A percentile compares a stretch with the other conserved stretches of the same genome.
Conservation (phyloP, 2,113 vertebrate genomes). For the Orcinus orca region DNA sequence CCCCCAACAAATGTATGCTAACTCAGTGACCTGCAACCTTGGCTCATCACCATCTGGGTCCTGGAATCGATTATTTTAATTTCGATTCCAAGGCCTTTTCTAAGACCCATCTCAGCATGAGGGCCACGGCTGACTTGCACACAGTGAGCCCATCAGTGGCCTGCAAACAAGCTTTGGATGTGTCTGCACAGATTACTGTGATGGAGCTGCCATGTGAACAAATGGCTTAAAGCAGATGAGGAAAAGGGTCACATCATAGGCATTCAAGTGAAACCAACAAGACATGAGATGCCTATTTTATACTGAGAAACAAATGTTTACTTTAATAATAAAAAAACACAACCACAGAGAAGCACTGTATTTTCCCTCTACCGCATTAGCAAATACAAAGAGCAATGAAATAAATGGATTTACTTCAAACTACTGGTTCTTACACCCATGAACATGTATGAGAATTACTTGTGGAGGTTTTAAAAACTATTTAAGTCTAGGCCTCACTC, state of each 20-base stretch:
- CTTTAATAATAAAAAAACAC: conserved; percentile 2
- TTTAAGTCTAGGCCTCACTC: not conserved
- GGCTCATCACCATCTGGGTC: not conserved
- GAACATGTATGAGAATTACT: not conserved
- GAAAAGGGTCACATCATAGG: not conserved
- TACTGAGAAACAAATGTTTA: not conserved
- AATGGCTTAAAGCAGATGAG: not conserved
- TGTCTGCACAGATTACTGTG: not conserved
- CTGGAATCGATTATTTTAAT: not conserved
- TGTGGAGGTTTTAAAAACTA: not conserved
- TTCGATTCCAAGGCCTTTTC: not conserved
- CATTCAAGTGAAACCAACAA: not conserved
- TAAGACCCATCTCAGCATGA: not conserved
- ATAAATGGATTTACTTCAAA: not conserved
- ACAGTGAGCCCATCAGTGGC: accelerated
- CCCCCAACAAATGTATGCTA: accelerated
- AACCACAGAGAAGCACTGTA: not conserved
- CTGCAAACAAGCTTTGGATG: not conserved
- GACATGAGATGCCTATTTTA: not conserved
- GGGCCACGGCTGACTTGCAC: not conserved
- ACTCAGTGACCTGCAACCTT: not conserved
- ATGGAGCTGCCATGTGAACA: not conserved
- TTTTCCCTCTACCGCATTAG: not conserved
- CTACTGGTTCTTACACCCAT: not conserved
- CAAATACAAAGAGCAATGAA: not conserved